Percentiles rank a stretch among this genome's conserved stretches.
These are phyloP conservation scores for Serranus cabrilla DNA, from an alignment of 2,797 vertebrate genomes.

Conservation along the genomic window DNA sequence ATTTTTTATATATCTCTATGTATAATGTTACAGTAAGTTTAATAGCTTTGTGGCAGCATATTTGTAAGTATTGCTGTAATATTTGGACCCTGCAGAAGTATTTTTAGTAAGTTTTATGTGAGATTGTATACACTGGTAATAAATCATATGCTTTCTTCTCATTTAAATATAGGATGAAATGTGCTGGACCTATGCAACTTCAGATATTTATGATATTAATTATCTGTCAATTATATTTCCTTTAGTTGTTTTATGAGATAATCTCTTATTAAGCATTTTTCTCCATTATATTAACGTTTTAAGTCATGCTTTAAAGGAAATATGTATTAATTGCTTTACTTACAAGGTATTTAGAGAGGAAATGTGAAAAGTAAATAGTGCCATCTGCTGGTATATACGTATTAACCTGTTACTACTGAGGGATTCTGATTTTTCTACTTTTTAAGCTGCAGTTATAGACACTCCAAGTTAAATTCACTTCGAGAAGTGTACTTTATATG, in stretches of 20 bases:
- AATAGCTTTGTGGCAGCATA: not conserved
- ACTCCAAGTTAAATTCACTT: rapidly evolving
- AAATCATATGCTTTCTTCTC: not conserved
- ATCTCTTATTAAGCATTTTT: not conserved
- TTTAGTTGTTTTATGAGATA: not conserved
- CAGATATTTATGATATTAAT: not conserved
- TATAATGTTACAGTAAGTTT: no score
- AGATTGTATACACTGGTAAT: not conserved
- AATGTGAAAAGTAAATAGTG: slow-evolving; percentile 24
- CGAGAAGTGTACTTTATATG: not conserved
- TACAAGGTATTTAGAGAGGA: not conserved
- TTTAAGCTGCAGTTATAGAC: not conserved
- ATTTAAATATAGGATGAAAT: not conserved
- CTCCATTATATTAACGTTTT: not conserved
- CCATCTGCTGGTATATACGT: slow-evolving; percentile 42
- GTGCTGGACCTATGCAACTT: not conserved
- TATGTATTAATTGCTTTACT: not conserved
- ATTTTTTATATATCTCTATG: no score
- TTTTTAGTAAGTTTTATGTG: not conserved
- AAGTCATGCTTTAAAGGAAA: no score
- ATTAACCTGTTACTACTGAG: not conserved
- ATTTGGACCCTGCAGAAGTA: not conserved
- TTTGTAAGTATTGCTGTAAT: not conserved
- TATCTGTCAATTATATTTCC: not conserved
- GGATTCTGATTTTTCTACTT: not conserved